Base-by-base conservation (phyloP, 1,140 invertebrate species). In the Tetragonula clypearis region DNA sequence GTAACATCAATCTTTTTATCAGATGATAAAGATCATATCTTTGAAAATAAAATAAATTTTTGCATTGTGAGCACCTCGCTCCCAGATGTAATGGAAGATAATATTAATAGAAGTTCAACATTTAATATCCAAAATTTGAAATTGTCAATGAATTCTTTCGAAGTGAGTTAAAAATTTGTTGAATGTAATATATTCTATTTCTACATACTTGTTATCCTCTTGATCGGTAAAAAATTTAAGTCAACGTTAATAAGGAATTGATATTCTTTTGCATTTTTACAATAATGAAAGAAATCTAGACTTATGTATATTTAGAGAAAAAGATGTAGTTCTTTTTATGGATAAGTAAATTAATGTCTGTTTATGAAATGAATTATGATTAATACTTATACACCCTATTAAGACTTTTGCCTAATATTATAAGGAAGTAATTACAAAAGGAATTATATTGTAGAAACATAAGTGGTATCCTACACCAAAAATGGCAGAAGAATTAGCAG, bases 401-500 rank as follows among this genome's bases (percentile, higher is more conserved):
- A 49, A 49, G 6, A 49, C 41, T 49, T 49, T 49, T 49, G 41
- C 8, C 41, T 49, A 49, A 49, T 8, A 41, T 41, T 6, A 41
- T 73, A 41, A 74, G 9, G 21, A 19, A 56, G 2, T 14, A 35
- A 1, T n/a, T 55, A 68, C 12, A n/a, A 79, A 66, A 30, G n/a
- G 11, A 62, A 6, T 86, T 72, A 69, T 23, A 26, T 84, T 90
- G 79, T n/a, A 87, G 89, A 81, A 56, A 56, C 23, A 56, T 76
- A 87, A 69, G n/a, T 30, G 66, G 71, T 88, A 79, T 21, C 55
- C 41, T 41, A 11, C 23, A 77, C 23, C 41, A 89, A 85, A 87
- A 79, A 96, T 93, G 92, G 96, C 96, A 93, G 96, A 96, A 90
- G 95, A 95, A 88, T 92, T 95, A 86, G 89, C 94, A 85, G 95